A percentile compares a stretch with the other conserved stretches of the same genome.
Evolutionary conservation across 2,888 invertebrate species (phyloP).

Genomic region (Tigriopus californicus): DNA sequence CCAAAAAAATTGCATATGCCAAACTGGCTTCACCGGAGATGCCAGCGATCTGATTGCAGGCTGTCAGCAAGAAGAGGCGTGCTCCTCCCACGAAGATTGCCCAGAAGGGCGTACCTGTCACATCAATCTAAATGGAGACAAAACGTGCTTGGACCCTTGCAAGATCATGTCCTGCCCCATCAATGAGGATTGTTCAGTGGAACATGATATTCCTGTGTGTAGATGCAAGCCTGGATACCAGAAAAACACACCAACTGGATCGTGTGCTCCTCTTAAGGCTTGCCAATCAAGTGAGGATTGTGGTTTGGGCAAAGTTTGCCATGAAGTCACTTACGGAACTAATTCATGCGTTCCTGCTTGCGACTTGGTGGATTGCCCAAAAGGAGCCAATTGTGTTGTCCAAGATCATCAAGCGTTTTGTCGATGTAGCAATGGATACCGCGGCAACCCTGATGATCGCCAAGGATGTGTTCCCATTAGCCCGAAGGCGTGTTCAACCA

Average conservation of each 20-base stretch:
- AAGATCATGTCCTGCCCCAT: slow-evolving; percentile 58
- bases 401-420: slow-evolving; percentile 76
- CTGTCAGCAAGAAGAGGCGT: slow-evolving; percentile 45
- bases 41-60: slow-evolving; percentile 30
- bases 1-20: slow-evolving; percentile 41
- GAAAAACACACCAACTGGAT: slow-evolving; percentile 62
- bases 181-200: slow-evolving; percentile 56
- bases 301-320: slow-evolving; percentile 20
- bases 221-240: slow-evolving; percentile 55
- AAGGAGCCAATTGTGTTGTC: slow-evolving; percentile 67
- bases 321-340: slow-evolving; percentile 64
- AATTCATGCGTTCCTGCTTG: slow-evolving; percentile 65
- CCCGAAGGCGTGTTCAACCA: slow-evolving; percentile 54
- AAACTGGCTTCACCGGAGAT: slow-evolving; percentile 52
- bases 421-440: slow-evolving; percentile 60
- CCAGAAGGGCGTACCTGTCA: slow-evolving; percentile 44
- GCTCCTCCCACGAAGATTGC: slow-evolving; percentile 51
- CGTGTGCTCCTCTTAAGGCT: slow-evolving; percentile 53
- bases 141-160: slow-evolving; percentile 57
- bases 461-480: slow-evolving; percentile 56
- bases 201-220: slow-evolving; percentile 50
- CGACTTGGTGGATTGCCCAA: slow-evolving; percentile 51
- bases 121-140: slow-evolving; percentile 39
- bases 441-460: slow-evolving; percentile 43
- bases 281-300: slow-evolving; percentile 19